Evolutionary conservation across 1,140 invertebrate species (phyloP).

Genomic region (Sycophila sp.): DNA sequence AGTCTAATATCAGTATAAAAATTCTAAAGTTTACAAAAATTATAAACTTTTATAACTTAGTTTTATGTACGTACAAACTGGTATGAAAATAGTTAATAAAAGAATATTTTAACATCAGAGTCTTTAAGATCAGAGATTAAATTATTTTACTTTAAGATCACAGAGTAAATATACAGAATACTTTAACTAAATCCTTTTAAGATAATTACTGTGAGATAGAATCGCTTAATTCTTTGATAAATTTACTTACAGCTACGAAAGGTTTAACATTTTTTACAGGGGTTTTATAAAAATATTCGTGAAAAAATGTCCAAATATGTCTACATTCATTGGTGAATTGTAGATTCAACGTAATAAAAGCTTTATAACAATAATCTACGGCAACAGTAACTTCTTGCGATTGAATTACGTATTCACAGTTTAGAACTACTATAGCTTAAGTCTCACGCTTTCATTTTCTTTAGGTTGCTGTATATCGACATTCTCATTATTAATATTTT

Average conservation of each 20-base stretch:
- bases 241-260: slow-evolving; percentile 2
- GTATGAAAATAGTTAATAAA: too few species aligned
- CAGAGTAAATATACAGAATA: neutral
- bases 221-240: neutral
- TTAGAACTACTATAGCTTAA: too few species aligned
- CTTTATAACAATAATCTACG: slow-evolving; percentile 31
- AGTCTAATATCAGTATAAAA: too few species aligned
- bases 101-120: too few species aligned
- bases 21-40: too few species aligned
- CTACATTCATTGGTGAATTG: slow-evolving; percentile 23
- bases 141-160: neutral
- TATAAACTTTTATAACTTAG: too few species aligned
- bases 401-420: neutral
- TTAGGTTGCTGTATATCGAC: neutral
- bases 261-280: neutral
- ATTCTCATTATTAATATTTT: neutral
- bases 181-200: too few species aligned
- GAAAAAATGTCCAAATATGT: slow-evolving; percentile 32
- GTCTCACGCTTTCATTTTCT: neutral
- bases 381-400: slow-evolving; percentile 17
- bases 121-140: neutral
- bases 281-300: slow-evolving; percentile 8
- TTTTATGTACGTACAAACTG: too few species aligned
- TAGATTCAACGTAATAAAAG: slow-evolving; percentile 25
- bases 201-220: too few species aligned